phyloP scores from a whole-genome alignment of 2,113 vertebrate species.

The Plectropomus leopardus region DNA sequence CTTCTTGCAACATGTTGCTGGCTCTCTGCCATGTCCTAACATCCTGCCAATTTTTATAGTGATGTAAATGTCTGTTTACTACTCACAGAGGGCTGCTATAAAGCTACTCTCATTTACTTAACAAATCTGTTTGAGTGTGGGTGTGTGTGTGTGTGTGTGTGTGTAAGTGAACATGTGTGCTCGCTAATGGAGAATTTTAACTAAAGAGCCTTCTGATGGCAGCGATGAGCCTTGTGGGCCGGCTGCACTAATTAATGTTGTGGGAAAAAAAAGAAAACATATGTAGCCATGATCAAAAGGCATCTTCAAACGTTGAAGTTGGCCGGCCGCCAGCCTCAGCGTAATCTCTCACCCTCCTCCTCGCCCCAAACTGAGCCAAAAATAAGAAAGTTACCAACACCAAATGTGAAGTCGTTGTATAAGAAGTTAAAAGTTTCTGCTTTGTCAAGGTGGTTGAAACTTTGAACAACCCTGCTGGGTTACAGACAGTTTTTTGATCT shows the following conservation, averaged over 20 bases:
- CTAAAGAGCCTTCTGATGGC: constrained; percentile 43
- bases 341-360: constrained; percentile 26
- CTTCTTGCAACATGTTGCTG: constrained; percentile 9
- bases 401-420: constrained; percentile 30
- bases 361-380: constrained; percentile 21
- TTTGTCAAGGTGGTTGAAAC: constrained; percentile 28
- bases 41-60: constrained; percentile 42
- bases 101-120: constrained; percentile 56
- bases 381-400: constrained; percentile 6
- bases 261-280: constrained; percentile 39
- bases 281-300: constrained; percentile 67
- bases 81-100: constrained; percentile 47
- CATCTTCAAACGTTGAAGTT: constrained; percentile 56
- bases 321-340: constrained; percentile 42
- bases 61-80: constrained; percentile 56
- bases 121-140: constrained; percentile 41
- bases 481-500: constrained; percentile 4
- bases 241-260: constrained; percentile 61
- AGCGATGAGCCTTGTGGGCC: constrained; percentile 52
- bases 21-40: constrained; percentile 19
- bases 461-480: background rate
- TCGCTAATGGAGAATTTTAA: constrained; percentile 50
- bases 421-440: constrained; percentile 3
- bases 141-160: background rate
- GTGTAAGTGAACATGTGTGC: constrained; percentile 12